phyloP scores from a whole-genome alignment of 2,113 vertebrate genomes.

The Larimichthys polyactis region DNA sequence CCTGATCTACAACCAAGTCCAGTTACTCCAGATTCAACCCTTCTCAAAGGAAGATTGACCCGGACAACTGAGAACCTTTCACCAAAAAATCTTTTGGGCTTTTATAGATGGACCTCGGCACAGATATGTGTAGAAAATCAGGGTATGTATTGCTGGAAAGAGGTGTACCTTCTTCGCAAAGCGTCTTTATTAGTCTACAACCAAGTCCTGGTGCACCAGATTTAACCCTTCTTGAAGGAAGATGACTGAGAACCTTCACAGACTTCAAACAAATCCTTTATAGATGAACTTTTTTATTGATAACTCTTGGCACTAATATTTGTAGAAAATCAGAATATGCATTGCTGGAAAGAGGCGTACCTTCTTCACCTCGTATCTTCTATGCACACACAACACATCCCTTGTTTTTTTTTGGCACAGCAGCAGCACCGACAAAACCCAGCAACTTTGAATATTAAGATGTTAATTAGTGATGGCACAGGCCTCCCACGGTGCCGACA shows the following conservation, averaged over 20 bases:
- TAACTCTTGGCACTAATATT: background rate
- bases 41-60: too few relatives aligned
- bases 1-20: too few relatives aligned
- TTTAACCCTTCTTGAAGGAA: too few relatives aligned
- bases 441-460: slow-evolving; percentile 43
- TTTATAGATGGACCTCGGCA: background rate
- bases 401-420: background rate
- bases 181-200: too few relatives aligned
- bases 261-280: slow-evolving; percentile 3
- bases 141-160: background rate
- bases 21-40: too few relatives aligned
- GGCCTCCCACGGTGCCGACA: slow-evolving; percentile 48
- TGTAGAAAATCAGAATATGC: slow-evolving; percentile 1
- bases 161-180: background rate
- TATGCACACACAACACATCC: background rate
- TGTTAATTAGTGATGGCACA: slow-evolving; percentile 46
- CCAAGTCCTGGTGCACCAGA: too few relatives aligned
- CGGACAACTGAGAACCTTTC: too few relatives aligned
- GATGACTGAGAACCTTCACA: too few relatives aligned
- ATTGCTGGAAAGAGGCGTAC: background rate
- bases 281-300: slow-evolving; percentile 35
- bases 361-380: background rate
- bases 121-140: slow-evolving; percentile 1
- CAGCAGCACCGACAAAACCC: background rate
- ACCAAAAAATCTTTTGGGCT: too few relatives aligned